A percentile compares a stretch with the other conserved stretches of the same genome.
Conservation (phyloP, 2,888 invertebrate species). For the Metacarcinus magister region DNA sequence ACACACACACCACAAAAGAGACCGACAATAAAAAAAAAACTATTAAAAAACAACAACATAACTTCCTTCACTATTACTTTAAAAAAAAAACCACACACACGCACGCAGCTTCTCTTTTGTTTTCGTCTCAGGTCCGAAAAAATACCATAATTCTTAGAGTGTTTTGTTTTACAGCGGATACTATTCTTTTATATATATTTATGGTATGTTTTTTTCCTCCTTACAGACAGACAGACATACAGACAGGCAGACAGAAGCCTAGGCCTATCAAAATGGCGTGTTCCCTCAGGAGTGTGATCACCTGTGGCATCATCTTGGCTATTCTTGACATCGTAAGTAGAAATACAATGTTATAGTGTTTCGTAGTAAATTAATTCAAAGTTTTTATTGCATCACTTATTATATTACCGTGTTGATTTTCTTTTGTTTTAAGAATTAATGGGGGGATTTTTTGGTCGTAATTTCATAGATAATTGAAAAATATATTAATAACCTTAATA, state of each 20-base stretch:
- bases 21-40: background rate
- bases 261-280: slow-evolving; percentile 59
- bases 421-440: no score
- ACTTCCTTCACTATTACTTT: background rate
- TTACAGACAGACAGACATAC: background rate
- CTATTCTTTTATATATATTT: background rate
- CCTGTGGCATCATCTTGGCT: slow-evolving; percentile 65
- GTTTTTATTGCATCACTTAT: no score
- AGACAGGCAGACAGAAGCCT: background rate
- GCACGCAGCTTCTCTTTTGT: background rate
- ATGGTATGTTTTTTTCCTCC: background rate
- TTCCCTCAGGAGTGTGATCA: slow-evolving; percentile 6
- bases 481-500: no score
- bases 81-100: background rate
- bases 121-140: background rate
- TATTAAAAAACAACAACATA: background rate
- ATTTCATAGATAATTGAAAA: no score
- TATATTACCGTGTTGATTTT: no score
- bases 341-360: background rate
- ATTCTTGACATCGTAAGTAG: slow-evolving; percentile 70
- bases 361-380: no score
- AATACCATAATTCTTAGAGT: background rate
- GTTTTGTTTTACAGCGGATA: background rate
- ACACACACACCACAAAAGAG: background rate
- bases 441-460: no score